A percentile compares a stretch with the other conserved stretches of the same genome.
These are phyloP conservation scores for Aplocera efformata DNA, from an alignment of 2,888 invertebrate species.

Conservation along the genomic window DNA sequence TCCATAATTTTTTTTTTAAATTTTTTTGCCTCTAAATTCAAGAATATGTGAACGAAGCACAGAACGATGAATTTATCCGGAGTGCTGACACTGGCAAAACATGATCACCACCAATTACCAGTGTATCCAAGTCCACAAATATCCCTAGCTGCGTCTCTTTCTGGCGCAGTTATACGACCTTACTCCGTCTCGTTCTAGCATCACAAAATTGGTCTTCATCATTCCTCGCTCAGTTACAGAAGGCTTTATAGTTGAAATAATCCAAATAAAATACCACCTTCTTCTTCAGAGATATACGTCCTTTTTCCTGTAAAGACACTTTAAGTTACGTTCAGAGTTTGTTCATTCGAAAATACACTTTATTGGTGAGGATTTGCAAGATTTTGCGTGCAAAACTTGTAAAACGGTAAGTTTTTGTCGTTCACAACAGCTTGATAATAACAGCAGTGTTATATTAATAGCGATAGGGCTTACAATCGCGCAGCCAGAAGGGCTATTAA, in stretches of 20 bases:
- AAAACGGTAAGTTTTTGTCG: constrained; percentile 26
- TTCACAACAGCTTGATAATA: constrained; percentile 37
- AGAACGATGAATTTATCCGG: constrained; percentile 60
- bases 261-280: constrained; percentile 12
- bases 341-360: constrained; percentile 4
- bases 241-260: constrained; percentile 17
- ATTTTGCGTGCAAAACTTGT: constrained; percentile 8
- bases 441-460: constrained; percentile 49
- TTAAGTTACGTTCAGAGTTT: neutral
- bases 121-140: constrained; percentile 62
- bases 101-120: constrained; percentile 78
- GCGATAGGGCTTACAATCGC: constrained; percentile 71
- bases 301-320: constrained; percentile 8
- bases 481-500: constrained; percentile 53
- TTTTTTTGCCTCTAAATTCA: no score
- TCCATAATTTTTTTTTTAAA: no score
- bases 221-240: constrained; percentile 29
- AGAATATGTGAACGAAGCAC: constrained; percentile 50
- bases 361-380: constrained; percentile 3
- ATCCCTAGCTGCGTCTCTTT: constrained; percentile 35
- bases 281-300: constrained; percentile 8
- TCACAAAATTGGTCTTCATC: constrained; percentile 60
- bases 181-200: constrained; percentile 29
- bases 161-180: constrained; percentile 25
- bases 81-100: constrained; percentile 75